Base-by-base conservation (phyloP, 2,888 invertebrate genomes). In the Plemyria rubiginata region DNA sequence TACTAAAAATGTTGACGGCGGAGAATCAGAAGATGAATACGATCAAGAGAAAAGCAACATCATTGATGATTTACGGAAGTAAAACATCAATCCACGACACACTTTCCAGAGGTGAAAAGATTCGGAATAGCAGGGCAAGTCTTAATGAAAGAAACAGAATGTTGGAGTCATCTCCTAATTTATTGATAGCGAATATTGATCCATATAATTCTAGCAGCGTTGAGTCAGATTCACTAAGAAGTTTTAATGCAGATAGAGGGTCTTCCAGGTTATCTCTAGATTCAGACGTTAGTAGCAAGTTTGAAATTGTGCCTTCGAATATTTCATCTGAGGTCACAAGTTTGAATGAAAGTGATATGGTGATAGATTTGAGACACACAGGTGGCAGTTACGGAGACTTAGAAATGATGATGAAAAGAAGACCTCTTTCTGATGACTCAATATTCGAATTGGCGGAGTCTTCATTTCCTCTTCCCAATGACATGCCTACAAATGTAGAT, bases 401-500 rank as follows among this genome's bases (percentile, higher is more conserved):
- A 45, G 94, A 95, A 74, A 90, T 94, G 29, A 94, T 94, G 72
- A 82, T 95, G 46, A 96, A 96, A 75, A 91, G 96, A 54, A 90
- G 96, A 70, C 96, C 96, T 0, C 93, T 97, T 4, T 96, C 96
- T 16, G 96, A 96, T 77, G 96, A 96, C 73, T 96, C 95, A 52
- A 87, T 95, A 46, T 95, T 95, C 77, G 95, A 96, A 79, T 88
- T 96, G 48, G 94, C 94, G 62, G 94, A 94, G 11, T 85, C 94
- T 16, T 94, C 94, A 70, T 93, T 93, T 62, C 92, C 94, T 41
- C 90, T 91, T 61, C 89, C 92, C 40, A 78, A 67, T 71, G 94
- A 94, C 43, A 83, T 86, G 5, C 76, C 88, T 3, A 87, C 92
- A 28, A 94, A 94, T 67, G 90, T 94, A n/a, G 95, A 96, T 77